Evolutionary conservation across 2,888 invertebrate genomes (phyloP).

Genomic region (Dichetophora obliterata): DNA sequence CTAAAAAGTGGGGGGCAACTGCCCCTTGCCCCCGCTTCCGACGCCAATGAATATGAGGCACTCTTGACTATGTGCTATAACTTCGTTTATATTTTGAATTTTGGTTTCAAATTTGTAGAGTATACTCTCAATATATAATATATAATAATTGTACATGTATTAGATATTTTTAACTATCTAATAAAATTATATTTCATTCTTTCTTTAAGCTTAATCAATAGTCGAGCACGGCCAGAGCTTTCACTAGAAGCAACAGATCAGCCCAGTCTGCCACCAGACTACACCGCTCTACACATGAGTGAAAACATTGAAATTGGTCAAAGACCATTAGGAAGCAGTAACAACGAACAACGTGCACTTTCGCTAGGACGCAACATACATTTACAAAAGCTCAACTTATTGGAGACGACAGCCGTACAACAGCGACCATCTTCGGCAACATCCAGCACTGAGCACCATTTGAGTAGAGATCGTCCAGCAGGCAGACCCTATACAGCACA

Average conservation of each 20-base stretch:
- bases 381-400: constrained; percentile 43
- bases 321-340: constrained; percentile 51
- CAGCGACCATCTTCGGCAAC: constrained; percentile 43
- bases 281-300: constrained; percentile 53
- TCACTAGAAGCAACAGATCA: background rate
- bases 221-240: constrained; percentile 23
- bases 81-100: too few species aligned
- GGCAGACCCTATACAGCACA: constrained; percentile 51
- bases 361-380: constrained; percentile 58
- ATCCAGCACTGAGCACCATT: constrained; percentile 19
- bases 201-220: constrained; percentile 3
- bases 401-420: constrained; percentile 5
- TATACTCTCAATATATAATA: too few species aligned
- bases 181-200: too few species aligned
- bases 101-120: too few species aligned
- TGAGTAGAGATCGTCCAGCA: constrained; percentile 2
- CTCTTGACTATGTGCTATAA: too few species aligned
- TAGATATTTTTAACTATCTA: too few species aligned
- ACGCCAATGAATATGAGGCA: too few species aligned
- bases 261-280: constrained; percentile 53
- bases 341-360: constrained; percentile 56
- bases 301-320: constrained; percentile 49
- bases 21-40: too few species aligned
- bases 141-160: too few species aligned
- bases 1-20: too few species aligned